A percentile compares a stretch with the other conserved stretches of the same genome.
phyloP scores from a whole-genome alignment of 2,888 invertebrate genomes.

The Sepiola atlantica region DNA sequence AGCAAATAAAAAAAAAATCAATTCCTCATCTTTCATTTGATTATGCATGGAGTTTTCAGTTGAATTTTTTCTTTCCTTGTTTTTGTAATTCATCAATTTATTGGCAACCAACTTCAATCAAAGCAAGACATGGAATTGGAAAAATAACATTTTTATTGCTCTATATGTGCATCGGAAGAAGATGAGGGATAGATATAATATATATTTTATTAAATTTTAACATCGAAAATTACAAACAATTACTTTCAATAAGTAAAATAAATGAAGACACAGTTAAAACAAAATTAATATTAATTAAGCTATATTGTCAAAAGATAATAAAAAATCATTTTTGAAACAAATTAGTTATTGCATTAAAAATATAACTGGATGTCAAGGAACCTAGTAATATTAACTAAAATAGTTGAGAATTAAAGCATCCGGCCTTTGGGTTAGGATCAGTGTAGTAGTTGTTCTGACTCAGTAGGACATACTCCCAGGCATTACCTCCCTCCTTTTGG shows the following conservation, averaged over 20 bases:
- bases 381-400: background rate
- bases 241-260: background rate
- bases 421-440: too few species aligned
- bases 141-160: background rate
- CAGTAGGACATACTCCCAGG: too few species aligned
- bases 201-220: background rate
- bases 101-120: conserved; percentile 32
- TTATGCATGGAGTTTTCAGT: background rate
- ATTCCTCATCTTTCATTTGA: conserved; percentile 19
- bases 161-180: background rate
- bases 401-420: background rate
- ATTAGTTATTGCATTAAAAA: background rate
- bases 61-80: background rate
- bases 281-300: background rate
- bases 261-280: background rate
- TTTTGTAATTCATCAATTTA: background rate
- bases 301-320: background rate
- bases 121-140: background rate
- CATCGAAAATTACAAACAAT: background rate
- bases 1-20: background rate
- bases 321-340: background rate
- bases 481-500: too few species aligned
- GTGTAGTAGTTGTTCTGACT: too few species aligned
- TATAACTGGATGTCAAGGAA: background rate
- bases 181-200: background rate